Evolutionary conservation across 2,888 invertebrate genomes (phyloP).

Genomic region (Noctua janthe): DNA sequence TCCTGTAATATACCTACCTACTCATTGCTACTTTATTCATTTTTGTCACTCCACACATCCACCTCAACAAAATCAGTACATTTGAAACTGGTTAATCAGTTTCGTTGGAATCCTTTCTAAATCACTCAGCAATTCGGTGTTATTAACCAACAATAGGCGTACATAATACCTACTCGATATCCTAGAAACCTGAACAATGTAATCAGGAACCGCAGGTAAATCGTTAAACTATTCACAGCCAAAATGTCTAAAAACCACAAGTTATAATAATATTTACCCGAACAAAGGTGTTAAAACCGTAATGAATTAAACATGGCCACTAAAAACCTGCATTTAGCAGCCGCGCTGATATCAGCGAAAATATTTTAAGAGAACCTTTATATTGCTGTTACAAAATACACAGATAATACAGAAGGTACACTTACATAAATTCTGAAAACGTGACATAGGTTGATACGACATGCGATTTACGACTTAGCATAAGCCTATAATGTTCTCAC

Average conservation of each 20-base stretch:
- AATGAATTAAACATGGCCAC: constrained; percentile 23
- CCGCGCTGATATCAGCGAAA: constrained; percentile 19
- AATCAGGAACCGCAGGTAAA: constrained; percentile 5
- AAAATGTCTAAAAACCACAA: constrained; percentile 11
- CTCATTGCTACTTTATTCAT: no score
- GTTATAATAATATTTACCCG: constrained; percentile 13
- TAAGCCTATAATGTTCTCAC: no score
- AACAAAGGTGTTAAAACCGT: constrained; percentile 11
- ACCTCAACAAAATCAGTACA: not conserved
- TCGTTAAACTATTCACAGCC: not conserved
- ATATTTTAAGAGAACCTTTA: constrained; percentile 28
- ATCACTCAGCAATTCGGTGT: not conserved
- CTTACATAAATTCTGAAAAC: not conserved
- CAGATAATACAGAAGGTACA: not conserved
- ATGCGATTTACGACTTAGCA: not conserved
- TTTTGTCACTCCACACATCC: no score
- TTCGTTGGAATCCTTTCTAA: not conserved
- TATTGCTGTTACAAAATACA: not conserved
- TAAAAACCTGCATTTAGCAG: constrained; percentile 25
- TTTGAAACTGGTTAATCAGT: not conserved
- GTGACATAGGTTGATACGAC: not conserved
- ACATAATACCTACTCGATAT: not conserved
- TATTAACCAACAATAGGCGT: not conserved
- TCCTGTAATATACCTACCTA: no score
- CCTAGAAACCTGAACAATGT: not conserved